Evolutionary conservation across 53 echinoderm and acorn worm genomes (phyloP).

Genomic region (Holothuria leucospilota): DNA sequence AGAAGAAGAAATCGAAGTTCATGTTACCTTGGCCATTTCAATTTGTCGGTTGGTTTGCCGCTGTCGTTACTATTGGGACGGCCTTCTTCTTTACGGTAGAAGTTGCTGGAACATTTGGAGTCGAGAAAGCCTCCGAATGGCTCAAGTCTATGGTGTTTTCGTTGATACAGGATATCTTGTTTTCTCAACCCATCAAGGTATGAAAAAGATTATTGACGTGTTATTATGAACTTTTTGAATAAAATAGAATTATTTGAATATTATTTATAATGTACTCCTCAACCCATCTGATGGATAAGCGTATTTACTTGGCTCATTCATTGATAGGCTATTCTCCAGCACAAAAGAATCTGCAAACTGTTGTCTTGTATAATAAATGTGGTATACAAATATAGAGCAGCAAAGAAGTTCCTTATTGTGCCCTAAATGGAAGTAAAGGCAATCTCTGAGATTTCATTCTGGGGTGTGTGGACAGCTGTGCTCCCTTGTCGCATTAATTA

Average conservation of each 20-base stretch:
- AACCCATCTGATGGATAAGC: neutral
- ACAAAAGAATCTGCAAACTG: too few species aligned
- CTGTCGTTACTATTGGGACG: constrained; percentile 61
- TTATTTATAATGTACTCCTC: neutral
- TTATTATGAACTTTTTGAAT: neutral
- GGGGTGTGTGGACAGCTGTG: too few species aligned
- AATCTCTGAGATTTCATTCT: too few species aligned
- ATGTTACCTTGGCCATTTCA: constrained; percentile 76
- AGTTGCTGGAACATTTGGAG: constrained; percentile 78
- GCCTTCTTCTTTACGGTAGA: constrained; percentile 84
- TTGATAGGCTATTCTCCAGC: too few species aligned
- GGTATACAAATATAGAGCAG: too few species aligned
- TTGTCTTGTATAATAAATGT: too few species aligned
- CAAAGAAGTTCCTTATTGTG: too few species aligned
- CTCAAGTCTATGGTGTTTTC: constrained; percentile 75
- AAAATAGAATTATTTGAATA: too few species aligned
- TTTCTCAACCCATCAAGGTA: constrained; percentile 88
- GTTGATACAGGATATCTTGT: constrained; percentile 74
- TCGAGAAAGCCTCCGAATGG: constrained; percentile 83
- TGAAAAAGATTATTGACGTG: neutral
- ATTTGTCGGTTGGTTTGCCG: constrained; percentile 74
- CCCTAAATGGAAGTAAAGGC: too few species aligned
- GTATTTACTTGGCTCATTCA: too few species aligned
- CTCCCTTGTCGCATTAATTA: too few species aligned
- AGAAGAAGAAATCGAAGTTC: constrained; percentile 82